These are phyloP conservation scores for Formicarius rufipectus DNA, from an alignment of 2,113 vertebrate species.

Conservation along the genomic window DNA sequence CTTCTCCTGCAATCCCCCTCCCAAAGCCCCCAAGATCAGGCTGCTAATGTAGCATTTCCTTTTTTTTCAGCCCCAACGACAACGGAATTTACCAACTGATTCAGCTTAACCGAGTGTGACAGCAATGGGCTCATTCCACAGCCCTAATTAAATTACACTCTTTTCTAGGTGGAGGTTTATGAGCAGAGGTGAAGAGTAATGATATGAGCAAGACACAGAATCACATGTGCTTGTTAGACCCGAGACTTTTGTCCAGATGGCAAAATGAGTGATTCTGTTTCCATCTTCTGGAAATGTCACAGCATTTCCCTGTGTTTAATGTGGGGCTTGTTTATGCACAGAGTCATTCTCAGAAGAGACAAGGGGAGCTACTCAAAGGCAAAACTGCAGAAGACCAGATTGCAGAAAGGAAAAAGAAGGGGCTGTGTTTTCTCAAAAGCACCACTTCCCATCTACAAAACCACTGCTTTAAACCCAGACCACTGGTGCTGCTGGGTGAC, in stretches of 20 bases:
- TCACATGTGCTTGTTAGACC: neutral
- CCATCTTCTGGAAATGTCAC: neutral
- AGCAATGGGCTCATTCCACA: slow-evolving; percentile 14
- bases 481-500: neutral
- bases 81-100: slow-evolving; percentile 43
- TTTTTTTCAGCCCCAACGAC: neutral
- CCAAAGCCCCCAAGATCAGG: neutral
- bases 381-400: neutral
- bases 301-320: neutral
- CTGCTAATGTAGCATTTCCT: neutral
- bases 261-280: neutral
- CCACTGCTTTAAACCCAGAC: neutral
- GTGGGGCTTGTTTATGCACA: neutral
- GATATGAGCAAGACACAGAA: neutral
- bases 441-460: neutral
- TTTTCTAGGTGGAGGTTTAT: slow-evolving; percentile 49
- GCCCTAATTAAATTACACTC: slow-evolving; percentile 64
- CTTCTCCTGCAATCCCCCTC: neutral
- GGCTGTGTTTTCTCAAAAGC: neutral
- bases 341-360: neutral
- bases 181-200: slow-evolving; percentile 32
- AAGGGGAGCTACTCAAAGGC: neutral
- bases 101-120: slow-evolving; percentile 24
- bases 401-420: neutral
- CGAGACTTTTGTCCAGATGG: neutral